These are phyloP conservation scores for Lamellibrachia columna DNA, from an alignment of 2,888 invertebrate genomes.

Conservation along the genomic window DNA sequence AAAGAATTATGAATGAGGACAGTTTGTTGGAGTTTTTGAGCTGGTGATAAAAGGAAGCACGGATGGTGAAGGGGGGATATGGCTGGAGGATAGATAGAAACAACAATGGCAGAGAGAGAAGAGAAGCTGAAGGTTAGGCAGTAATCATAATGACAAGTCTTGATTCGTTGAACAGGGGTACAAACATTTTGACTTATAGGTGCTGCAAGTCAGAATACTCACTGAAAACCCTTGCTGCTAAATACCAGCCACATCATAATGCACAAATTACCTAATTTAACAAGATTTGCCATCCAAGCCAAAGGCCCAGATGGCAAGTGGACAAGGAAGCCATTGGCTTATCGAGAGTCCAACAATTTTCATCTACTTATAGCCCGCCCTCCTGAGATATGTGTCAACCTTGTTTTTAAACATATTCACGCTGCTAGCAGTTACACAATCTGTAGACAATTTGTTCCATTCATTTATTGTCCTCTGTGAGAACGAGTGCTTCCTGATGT, in stretches of 20 bases:
- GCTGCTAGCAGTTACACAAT: too few relatives aligned
- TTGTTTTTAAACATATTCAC: too few relatives aligned
- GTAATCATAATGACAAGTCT: neutral
- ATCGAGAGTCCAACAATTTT: too few relatives aligned
- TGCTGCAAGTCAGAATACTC: neutral
- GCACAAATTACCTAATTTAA: neutral
- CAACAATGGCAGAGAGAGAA: neutral
- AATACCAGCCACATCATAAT: neutral
- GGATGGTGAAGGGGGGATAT: too few relatives aligned
- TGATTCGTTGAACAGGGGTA: neutral
- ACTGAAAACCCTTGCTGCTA: neutral
- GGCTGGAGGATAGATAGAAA: neutral
- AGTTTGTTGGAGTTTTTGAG: neutral
- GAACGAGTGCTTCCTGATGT: too few relatives aligned
- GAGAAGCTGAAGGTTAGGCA: neutral
- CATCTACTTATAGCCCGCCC: too few relatives aligned
- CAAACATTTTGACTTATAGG: neutral
- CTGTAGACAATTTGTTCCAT: too few relatives aligned
- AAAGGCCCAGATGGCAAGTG: too few relatives aligned
- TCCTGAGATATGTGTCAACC: too few relatives aligned
- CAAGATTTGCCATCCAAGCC: neutral
- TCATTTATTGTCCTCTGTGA: too few relatives aligned
- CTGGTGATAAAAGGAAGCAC: too few relatives aligned
- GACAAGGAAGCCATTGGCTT: too few relatives aligned
- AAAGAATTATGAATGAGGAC: neutral